Evolutionary conservation across 2,888 invertebrate species (phyloP).

Genomic region (Argyra leucocephala): DNA sequence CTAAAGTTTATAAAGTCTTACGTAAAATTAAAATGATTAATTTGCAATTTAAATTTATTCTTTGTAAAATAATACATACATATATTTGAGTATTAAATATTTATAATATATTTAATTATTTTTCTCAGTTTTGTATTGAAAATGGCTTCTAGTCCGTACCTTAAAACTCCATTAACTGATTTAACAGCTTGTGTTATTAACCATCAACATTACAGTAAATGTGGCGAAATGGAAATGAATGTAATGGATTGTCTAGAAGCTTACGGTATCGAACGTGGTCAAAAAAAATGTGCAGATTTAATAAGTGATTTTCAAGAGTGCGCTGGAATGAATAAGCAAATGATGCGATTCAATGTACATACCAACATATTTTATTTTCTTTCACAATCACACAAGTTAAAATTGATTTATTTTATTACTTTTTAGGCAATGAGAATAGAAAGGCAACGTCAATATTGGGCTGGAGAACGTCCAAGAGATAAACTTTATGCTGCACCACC

Average conservation of each 20-base stretch:
- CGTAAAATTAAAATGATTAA: too few species aligned
- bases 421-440: constrained; percentile 52
- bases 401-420: background rate
- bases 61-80: too few species aligned
- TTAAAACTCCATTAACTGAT: constrained; percentile 64
- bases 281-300: constrained; percentile 52
- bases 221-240: constrained; percentile 58
- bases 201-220: constrained; percentile 56
- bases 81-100: too few species aligned
- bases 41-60: too few species aligned
- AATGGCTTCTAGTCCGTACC: constrained; percentile 56
- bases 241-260: constrained; percentile 72
- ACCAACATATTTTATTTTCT: background rate
- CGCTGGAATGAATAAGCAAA: constrained; percentile 50
- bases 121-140: constrained; percentile 18
- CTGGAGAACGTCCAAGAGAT: constrained; percentile 50
- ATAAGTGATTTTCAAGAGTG: constrained; percentile 67
- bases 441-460: constrained; percentile 50
- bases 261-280: constrained; percentile 60
- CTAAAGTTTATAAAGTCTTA: too few species aligned
- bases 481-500: constrained; percentile 49
- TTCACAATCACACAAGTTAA: background rate
- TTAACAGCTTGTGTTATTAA: constrained; percentile 55
- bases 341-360: constrained; percentile 49
- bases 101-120: too few species aligned